Evolutionary conservation across 2,113 vertebrate genomes (phyloP).

Genomic region (Forbesichthys papilliferus): DNA sequence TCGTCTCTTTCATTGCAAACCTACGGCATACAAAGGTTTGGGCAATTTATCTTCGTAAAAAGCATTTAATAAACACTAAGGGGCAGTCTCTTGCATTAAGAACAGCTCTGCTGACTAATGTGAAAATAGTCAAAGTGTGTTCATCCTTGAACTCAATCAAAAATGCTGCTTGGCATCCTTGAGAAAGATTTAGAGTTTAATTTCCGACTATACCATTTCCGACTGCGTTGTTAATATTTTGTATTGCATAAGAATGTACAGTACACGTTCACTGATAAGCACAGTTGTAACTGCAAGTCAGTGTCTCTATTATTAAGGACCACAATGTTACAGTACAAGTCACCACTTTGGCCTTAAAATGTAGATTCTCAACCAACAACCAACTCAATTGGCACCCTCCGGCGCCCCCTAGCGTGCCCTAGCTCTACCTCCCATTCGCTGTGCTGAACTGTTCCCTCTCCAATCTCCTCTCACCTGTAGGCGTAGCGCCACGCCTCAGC

Average conservation of each 20-base stretch:
- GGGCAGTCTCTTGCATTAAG: neutral
- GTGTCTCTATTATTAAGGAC: too few relatives aligned
- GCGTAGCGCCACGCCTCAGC: neutral
- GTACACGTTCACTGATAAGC: too few relatives aligned
- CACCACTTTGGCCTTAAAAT: neutral
- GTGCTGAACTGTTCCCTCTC: constrained; percentile 6
- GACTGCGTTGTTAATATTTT: too few relatives aligned
- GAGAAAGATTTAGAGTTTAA: too few relatives aligned
- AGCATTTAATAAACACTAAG: neutral
- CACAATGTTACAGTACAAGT: neutral
- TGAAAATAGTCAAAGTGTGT: neutral
- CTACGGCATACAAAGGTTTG: too few relatives aligned
- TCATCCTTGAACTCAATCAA: neutral
- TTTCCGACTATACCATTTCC: too few relatives aligned
- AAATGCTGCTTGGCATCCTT: neutral
- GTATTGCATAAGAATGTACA: too few relatives aligned
- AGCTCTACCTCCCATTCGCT: constrained; percentile 19
- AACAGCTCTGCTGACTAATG: neutral
- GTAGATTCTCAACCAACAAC: neutral
- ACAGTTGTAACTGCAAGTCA: too few relatives aligned
- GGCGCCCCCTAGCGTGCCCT: neutral
- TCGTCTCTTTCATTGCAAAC: neutral
- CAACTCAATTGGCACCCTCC: neutral
- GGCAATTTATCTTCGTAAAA: neutral
- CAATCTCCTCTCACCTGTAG: constrained; percentile 12